These are phyloP conservation scores for Ligdia adustata DNA, from an alignment of 2,888 invertebrate species.

Conservation along the genomic window DNA sequence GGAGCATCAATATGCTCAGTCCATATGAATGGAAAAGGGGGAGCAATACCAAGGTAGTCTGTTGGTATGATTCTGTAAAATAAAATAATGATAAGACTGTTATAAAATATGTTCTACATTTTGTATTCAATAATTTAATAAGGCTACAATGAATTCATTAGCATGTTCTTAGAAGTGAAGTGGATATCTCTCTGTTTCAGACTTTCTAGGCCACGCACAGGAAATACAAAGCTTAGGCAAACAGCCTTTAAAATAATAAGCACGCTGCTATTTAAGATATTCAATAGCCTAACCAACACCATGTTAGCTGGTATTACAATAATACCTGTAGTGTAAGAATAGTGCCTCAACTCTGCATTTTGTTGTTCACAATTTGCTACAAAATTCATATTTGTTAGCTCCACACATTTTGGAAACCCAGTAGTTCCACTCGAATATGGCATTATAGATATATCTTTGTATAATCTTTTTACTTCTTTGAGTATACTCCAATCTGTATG, in stretches of 20 bases:
- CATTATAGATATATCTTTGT: conserved; percentile 85
- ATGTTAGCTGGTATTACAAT: too few relatives aligned
- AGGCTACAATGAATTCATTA: too few relatives aligned
- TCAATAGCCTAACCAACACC: too few relatives aligned
- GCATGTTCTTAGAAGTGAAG: too few relatives aligned
- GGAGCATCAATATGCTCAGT: conserved; percentile 81
- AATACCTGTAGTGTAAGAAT: conserved; percentile 58
- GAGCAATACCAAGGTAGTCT: conserved; percentile 84
- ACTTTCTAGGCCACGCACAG: too few relatives aligned
- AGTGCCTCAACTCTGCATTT: conserved; percentile 50
- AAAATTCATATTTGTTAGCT: conserved; percentile 84
- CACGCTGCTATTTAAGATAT: too few relatives aligned
- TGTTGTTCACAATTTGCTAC: conserved; percentile 75
- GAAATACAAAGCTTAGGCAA: too few relatives aligned
- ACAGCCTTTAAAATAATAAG: too few relatives aligned
- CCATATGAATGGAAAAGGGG: conserved; percentile 93
- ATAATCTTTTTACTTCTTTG: conserved; percentile 58
- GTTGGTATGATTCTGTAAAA: conserved; percentile 71
- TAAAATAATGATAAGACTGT: too few relatives aligned
- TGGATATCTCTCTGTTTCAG: too few relatives aligned
- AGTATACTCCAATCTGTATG: conserved; percentile 75
- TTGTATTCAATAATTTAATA: too few relatives aligned
- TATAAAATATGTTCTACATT: too few relatives aligned
- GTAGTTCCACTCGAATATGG: conserved; percentile 95
- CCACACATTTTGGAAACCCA: conserved; percentile 90